Evolutionary conservation across 2,888 invertebrate genomes (phyloP), one percentile per base, ranked within the genome.

Genomic region (Melipona bicolor): DNA sequence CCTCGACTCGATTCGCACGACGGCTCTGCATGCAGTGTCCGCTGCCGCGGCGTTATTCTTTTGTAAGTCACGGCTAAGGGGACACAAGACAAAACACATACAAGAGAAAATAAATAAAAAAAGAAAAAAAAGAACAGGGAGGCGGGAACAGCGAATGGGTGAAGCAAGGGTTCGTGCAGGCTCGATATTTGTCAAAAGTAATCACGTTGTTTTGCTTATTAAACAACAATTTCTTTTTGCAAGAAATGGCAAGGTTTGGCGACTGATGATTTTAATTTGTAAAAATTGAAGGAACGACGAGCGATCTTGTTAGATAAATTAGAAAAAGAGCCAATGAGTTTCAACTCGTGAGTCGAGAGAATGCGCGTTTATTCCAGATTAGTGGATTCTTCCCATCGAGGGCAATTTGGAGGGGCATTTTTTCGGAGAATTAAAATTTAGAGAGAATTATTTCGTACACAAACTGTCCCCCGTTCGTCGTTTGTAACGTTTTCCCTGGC

Each of bases 11-110:
- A 83, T 92, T 95, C 86, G 84, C 81, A 73, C 43, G 82, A 87
- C 77, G 89, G 84, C 71, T 93, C 93, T 62, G 93, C 91, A 88
- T 93, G 91, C 91, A 91, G 86, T 79, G 91, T 90, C 80, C 90
- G 92, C 85, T 93, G 94, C 78, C 93, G 92, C 56, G 94, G 94
- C 64, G 94, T 94, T 92, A 95, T 94, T 93, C 97, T 97, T 96
- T 97, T 98, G 96, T 97, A 98, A 92, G 98, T 97, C 95, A 98
- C 97, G 96, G 97, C 97, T 97, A 96, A 91, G 95, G 95, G 95
- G 92, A 90, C 90, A 91, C 94, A 43, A 43, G 43, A 90, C 82
- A 88, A 90, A 78, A 84, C 62, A 79, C 32, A 77, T 56, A 69
- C 68, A 21, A 83, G 72, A 84, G 79, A 81, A 75, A 79, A 69